Base-by-base conservation (phyloP, 2,797 vertebrate genomes). In the Phalanger gymnotis region DNA sequence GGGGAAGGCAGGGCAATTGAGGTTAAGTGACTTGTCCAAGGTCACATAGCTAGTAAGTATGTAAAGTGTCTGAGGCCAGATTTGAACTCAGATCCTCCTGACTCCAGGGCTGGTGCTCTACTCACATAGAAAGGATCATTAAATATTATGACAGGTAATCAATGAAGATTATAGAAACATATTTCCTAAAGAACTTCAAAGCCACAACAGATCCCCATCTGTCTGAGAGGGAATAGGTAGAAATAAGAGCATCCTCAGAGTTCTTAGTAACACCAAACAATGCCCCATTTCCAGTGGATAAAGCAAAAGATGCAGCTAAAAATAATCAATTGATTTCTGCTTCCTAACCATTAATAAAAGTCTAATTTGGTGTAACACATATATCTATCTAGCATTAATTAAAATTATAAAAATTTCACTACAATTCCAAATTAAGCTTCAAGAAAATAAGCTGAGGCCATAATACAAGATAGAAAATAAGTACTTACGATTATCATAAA, bases 401-500 rank as follows among this genome's bases (percentile, higher is more conserved):
- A 81, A 40, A 40, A 81, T 25, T 40, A 81, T 81, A 16, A 40
- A 40, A 81, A 81, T 81, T 40, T 81, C 66, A 81, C 61, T 73
- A 40, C n/a, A 25, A 81, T 81, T 81, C 2, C 66, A n/a, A 89
- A 51, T 91, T 94, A 61, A 97, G 56, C 90, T 56, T 30, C 28
- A 58, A 53, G 91, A 30, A 92, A 92, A 30, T 6, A 90, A 96
- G 57, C 12, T 90, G 92, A 92, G 34, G 27, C 57, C 90, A 5
- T 94, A 91, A 95, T 28, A 10, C 13, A 51, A 7, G 92, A 93
- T 91, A 96, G 51, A 89, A 16, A 9, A 87, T 51, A 31, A 96
- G 66, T 96, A 99, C 99, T 99, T 98, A 99, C 99, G 98, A 97
- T 99, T 99, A 98, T 99, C 99, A 81, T 99, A 99, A 98, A 99